phyloP scores from a whole-genome alignment of 2,888 invertebrate species.

The Andrena flavipes region DNA sequence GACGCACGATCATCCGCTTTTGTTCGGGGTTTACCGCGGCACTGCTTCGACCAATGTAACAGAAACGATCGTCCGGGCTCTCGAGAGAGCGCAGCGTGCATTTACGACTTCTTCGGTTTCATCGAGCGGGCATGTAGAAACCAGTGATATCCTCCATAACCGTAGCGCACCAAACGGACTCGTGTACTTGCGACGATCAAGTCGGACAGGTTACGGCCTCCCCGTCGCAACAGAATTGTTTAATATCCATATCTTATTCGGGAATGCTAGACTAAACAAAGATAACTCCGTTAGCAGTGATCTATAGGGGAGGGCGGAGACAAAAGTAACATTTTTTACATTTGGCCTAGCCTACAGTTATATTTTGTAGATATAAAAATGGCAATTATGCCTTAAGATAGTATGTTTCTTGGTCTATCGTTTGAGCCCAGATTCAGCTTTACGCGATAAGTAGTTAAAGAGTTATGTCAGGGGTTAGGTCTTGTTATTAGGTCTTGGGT shows the following conservation, averaged over 20 bases:
- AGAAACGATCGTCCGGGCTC: conserved; percentile 20
- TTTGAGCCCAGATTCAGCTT: too few relatives aligned
- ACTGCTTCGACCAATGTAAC: conserved; percentile 19
- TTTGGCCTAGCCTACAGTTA: too few relatives aligned
- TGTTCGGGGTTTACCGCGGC: conserved; percentile 16
- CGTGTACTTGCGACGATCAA: conserved; percentile 12
- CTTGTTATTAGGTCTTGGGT: too few relatives aligned
- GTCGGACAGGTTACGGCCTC: conserved; percentile 10
- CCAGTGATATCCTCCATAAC: conserved; percentile 28
- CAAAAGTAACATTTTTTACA: too few relatives aligned
- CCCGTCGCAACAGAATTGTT: not conserved
- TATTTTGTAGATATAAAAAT: too few relatives aligned
- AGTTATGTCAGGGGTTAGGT: too few relatives aligned
- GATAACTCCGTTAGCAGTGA: too few relatives aligned
- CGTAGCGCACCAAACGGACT: conserved; percentile 3
- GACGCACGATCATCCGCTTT: conserved; percentile 49
- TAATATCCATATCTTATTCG: not conserved
- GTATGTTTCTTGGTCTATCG: too few relatives aligned
- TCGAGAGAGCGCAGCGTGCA: conserved; percentile 34
- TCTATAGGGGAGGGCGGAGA: too few relatives aligned
- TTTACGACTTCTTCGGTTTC: conserved; percentile 48
- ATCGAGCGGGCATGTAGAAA: conserved; percentile 11
- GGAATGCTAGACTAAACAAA: too few relatives aligned
- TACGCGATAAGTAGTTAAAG: too few relatives aligned
- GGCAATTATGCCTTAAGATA: too few relatives aligned